Percentiles rank a stretch among this genome's conserved stretches.
Evolutionary conservation across 1,140 invertebrate genomes (phyloP).

Genomic region (Contarinia nasturtii): DNA sequence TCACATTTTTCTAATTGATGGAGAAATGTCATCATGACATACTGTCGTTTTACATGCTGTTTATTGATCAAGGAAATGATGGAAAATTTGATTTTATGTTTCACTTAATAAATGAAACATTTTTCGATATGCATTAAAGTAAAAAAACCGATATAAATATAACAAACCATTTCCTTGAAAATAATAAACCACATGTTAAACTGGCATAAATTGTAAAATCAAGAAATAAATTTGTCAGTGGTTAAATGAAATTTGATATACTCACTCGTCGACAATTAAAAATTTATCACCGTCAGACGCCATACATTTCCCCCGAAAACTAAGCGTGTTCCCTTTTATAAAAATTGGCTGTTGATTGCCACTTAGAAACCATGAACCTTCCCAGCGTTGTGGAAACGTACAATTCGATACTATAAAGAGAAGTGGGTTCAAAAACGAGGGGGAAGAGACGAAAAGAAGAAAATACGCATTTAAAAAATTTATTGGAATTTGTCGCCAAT

Average conservation of each 20-base stretch:
- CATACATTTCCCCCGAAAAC: conserved; percentile 59
- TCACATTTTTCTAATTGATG: too few relatives aligned
- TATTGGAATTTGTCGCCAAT: background rate
- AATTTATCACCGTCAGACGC: conserved; percentile 67
- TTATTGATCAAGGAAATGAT: too few relatives aligned
- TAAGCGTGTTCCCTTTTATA: conserved; percentile 55
- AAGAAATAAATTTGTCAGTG: conserved; percentile 15
- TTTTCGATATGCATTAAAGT: too few relatives aligned
- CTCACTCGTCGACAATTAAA: conserved; percentile 65
- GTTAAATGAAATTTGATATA: conserved; percentile 19
- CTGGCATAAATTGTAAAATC: conserved; percentile 11
- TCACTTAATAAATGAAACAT: too few relatives aligned
- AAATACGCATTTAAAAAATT: background rate
- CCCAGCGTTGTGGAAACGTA: conserved; percentile 55
- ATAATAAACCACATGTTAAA: conserved; percentile 5
- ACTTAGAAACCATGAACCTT: conserved; percentile 69
- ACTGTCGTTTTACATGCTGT: too few relatives aligned
- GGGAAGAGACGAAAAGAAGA: too few relatives aligned
- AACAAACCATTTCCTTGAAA: background rate
- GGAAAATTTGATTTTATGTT: too few relatives aligned
- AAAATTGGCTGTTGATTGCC: conserved; percentile 59
- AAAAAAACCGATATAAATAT: too few relatives aligned
- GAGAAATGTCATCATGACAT: too few relatives aligned
- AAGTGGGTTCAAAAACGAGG: background rate
- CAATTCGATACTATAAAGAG: conserved; percentile 32